Base-by-base conservation (phyloP, 2,797 vertebrate genomes). In the Hipposideros larvatus region DNA sequence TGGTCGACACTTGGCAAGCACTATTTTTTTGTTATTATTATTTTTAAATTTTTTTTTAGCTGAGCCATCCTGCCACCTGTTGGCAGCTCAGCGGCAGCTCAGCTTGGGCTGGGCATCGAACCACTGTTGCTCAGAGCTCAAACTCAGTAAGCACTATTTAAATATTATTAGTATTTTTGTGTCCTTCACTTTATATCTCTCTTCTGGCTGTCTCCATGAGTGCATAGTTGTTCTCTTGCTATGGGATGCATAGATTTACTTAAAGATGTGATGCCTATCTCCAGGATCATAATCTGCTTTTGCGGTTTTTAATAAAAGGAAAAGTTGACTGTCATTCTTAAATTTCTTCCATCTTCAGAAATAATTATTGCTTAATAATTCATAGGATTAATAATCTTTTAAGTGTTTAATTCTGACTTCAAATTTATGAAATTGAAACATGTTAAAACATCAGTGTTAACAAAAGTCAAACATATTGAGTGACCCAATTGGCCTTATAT, bases 331-430 rank as follows among this genome's bases (percentile, higher is more conserved):
- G 18, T 51, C 90, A 48, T 2, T 55, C 11, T 88, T n/a, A 66
- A 5, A 37, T 91, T 80, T 88, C 31, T 95, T 70, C 24, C 34
- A 78, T 28, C 10, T 91, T 87, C n/a, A 65, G n/a, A 86, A 91
- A 53, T 3, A 84, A 55, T 78, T 89, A 87, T 89, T 86, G n/a
- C 37, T 87, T 55, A 93, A n/a, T 59, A 88, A 90, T 88, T 85
- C 77, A 41, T 87, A 70, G 24, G 6, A 66, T 88, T 51, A 87
- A 66, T 90, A 79, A 55, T 80, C 43, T 77, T 96, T 91, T 79
- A 84, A 83, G 48, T 92, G 4, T 95, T 93, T 96, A 95, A 86
- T 74, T 94, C 13, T 96, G 24, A 87, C 18, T 94, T 93, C 16
- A 61, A 74, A 48, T 85, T 84, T 92, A 74, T 78, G 51, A 93